Evolutionary conservation across 2,797 vertebrate genomes (phyloP).

Genomic region (Salarias fasciatus): DNA sequence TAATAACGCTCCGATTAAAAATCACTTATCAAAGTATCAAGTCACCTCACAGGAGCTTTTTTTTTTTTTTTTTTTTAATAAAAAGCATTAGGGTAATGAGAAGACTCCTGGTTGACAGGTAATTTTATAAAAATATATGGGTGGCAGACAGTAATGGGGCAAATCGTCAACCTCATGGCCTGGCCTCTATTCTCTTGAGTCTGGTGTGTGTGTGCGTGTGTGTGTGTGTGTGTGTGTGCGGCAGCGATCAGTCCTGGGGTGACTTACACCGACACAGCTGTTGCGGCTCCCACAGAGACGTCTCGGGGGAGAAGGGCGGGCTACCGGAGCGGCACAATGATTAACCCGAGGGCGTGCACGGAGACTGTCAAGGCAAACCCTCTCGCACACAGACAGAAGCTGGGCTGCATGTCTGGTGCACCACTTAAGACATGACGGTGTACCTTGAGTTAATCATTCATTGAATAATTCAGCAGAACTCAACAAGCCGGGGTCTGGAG

Average conservation of each 20-base stretch:
- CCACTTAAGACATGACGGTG: constrained; percentile 6
- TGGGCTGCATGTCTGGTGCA: constrained; percentile 12
- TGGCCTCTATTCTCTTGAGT: constrained; percentile 3
- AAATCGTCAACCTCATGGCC: constrained; percentile 9
- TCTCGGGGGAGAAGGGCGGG: constrained; percentile 48
- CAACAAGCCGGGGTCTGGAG: neutral
- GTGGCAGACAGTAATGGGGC: constrained; percentile 24
- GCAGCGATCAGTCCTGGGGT: constrained; percentile 46
- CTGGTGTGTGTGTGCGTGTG: constrained; percentile 9
- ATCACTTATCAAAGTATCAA: no score
- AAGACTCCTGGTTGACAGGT: constrained; percentile 3
- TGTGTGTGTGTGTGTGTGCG: constrained; percentile 9
- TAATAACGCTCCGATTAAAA: no score
- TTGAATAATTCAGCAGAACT: constrained; percentile 26
- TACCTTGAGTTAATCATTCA: neutral
- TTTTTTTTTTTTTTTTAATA: no score
- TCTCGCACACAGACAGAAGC: neutral
- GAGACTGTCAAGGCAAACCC: constrained; percentile 25
- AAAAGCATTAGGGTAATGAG: constrained; percentile 6
- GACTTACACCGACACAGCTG: constrained; percentile 69
- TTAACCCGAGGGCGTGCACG: constrained; percentile 33
- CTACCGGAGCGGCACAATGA: constrained; percentile 46
- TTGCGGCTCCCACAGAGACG: constrained; percentile 63
- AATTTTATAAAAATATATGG: constrained; percentile 9
- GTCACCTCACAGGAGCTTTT: no score